A percentile compares a stretch with the other conserved stretches of the same genome.
Evolutionary conservation across 1,140 invertebrate genomes (phyloP).

Genomic region (Phthorimaea operculella): DNA sequence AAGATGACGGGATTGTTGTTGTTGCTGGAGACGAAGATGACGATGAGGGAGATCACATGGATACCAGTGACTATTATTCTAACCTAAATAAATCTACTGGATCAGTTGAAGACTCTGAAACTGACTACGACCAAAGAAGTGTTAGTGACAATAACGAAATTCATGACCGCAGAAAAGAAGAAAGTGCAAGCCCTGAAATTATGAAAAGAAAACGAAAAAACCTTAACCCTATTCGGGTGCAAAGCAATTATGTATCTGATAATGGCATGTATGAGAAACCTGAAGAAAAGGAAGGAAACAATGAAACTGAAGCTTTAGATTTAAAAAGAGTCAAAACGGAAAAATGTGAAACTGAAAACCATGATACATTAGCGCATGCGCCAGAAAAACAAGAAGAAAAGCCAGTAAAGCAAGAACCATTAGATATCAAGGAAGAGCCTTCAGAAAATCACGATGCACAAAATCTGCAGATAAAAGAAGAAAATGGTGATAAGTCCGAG

Average conservation of each 20-base stretch:
- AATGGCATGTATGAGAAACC: slow-evolving; percentile 21
- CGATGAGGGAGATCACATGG: slow-evolving; percentile 71
- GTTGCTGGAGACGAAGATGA: slow-evolving; percentile 74
- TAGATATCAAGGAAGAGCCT: slow-evolving; percentile 40
- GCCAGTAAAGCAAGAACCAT: slow-evolving; percentile 36
- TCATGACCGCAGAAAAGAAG: slow-evolving; percentile 58
- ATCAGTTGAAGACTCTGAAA: slow-evolving; percentile 69
- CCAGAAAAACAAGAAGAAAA: slow-evolving; percentile 18
- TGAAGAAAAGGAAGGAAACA: slow-evolving; percentile 21
- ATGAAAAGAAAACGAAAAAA: slow-evolving; percentile 88
- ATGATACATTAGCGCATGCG: slow-evolving; percentile 16
- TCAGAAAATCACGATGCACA: slow-evolving; percentile 30
- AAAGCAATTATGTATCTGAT: slow-evolving; percentile 31
- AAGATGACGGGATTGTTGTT: slow-evolving; percentile 73
- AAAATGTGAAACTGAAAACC: slow-evolving; percentile 23
- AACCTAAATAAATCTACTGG: slow-evolving; percentile 48
- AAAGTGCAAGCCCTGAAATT: slow-evolving; percentile 57
- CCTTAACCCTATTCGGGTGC: slow-evolving; percentile 86
- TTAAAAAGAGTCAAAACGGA: slow-evolving; percentile 56
- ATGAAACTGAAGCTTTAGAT: slow-evolving; percentile 41
- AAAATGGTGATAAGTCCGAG: slow-evolving; percentile 29
- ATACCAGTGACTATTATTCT: slow-evolving; percentile 63
- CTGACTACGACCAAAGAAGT: slow-evolving; percentile 76
- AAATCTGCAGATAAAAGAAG: slow-evolving; percentile 50
- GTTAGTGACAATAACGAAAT: slow-evolving; percentile 80